These are phyloP conservation scores for Misgurnus mizolepis DNA, from an alignment of 2,113 vertebrate genomes.

Conservation along the genomic window DNA sequence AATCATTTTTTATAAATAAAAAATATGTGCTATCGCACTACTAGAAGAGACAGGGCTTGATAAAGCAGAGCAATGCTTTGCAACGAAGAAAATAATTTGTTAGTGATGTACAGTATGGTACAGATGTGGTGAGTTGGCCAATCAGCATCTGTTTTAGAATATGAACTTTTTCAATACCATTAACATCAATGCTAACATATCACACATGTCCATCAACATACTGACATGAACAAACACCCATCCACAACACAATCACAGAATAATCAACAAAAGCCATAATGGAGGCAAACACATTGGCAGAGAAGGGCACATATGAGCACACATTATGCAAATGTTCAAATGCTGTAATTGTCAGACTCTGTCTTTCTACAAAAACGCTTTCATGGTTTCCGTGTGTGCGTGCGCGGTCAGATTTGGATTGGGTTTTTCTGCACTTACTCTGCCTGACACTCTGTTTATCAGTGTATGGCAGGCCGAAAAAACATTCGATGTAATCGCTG, in stretches of 20 bases:
- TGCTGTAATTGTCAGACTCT: conserved; percentile 62
- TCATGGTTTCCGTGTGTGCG: conserved; percentile 15
- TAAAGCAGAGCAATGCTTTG: no score
- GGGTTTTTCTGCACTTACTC: conserved; percentile 44
- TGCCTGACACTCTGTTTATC: conserved; percentile 54
- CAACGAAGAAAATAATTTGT: no score
- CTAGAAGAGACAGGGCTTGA: no score
- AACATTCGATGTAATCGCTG: conserved; percentile 39
- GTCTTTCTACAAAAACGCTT: conserved; percentile 56
- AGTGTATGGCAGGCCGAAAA: conserved; percentile 48
- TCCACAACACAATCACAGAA: not conserved
- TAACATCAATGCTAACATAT: not conserved
- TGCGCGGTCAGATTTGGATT: conserved; percentile 46
- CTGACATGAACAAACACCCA: conserved; percentile 32
- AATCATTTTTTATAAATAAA: no score
- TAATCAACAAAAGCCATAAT: conserved; percentile 41
- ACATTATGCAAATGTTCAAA: conserved; percentile 58
- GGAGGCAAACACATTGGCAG: conserved; percentile 31
- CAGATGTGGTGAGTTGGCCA: no score
- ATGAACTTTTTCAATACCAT: no score
- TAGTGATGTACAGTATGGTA: no score
- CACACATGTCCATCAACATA: not conserved
- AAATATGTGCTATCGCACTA: no score
- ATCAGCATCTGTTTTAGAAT: no score
- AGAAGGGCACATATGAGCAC: conserved; percentile 38